Percentiles rank a stretch among this genome's conserved stretches.
Evolutionary conservation across 2,797 vertebrate species (phyloP).

Genomic region (Holocentrus rufus): DNA sequence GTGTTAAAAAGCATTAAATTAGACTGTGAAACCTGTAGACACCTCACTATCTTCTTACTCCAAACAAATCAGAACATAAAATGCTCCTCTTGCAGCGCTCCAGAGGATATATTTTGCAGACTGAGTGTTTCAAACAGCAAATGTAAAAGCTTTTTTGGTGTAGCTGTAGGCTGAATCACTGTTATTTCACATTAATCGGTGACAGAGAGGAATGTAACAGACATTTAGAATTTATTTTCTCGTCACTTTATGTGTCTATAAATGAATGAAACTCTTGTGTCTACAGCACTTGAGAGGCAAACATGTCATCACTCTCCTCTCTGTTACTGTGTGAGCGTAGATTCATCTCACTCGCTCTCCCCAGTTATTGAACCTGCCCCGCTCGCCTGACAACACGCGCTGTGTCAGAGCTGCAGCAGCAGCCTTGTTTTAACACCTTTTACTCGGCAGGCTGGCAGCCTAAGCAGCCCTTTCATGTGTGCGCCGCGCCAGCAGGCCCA

Average conservation of each 20-base stretch:
- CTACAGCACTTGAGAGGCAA: conserved; percentile 32
- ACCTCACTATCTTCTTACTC: too few relatives aligned
- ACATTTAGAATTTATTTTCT: conserved; percentile 2
- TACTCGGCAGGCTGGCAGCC: conserved; percentile 6
- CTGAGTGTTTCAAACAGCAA: too few relatives aligned
- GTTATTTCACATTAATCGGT: not conserved
- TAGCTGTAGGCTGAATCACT: too few relatives aligned
- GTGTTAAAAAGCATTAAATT: too few relatives aligned
- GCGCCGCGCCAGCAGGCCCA: not conserved
- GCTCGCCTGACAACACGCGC: conserved; percentile 7
- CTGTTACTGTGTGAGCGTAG: conserved; percentile 16
- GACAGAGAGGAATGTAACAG: too few relatives aligned
- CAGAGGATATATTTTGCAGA: too few relatives aligned
- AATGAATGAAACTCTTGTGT: conserved; percentile 22
- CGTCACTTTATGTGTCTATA: conserved; percentile 9
- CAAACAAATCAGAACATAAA: too few relatives aligned
- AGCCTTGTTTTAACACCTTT: conserved; percentile 19
- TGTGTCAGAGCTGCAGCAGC: conserved; percentile 6
- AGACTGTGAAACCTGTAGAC: too few relatives aligned
- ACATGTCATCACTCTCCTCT: conserved; percentile 22
- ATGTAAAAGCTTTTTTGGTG: too few relatives aligned
- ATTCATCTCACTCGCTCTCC: conserved; percentile 36
- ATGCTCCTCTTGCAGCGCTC: too few relatives aligned
- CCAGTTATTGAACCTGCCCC: conserved; percentile 15
- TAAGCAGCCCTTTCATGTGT: conserved; percentile 1